Evolutionary conservation across 2,888 invertebrate species (phyloP).

Genomic region (Drosophila limbata): DNA sequence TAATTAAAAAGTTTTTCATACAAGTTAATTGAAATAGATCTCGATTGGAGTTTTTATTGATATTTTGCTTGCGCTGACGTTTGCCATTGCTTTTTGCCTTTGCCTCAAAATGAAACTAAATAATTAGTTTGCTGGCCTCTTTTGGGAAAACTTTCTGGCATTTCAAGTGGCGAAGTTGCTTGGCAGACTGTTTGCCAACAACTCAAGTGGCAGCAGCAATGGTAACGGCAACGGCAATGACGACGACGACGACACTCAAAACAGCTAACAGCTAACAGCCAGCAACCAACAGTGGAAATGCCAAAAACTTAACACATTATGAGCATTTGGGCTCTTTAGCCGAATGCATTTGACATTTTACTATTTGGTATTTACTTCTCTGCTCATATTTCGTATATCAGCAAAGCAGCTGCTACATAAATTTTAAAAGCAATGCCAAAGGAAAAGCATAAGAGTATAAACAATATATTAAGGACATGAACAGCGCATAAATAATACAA

Average conservation of each 20-base stretch:
- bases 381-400: slow-evolving; percentile 12
- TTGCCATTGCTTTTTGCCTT: slow-evolving; percentile 58
- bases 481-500: slow-evolving; percentile 71
- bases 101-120: slow-evolving; percentile 74
- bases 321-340: slow-evolving; percentile 59
- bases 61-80: slow-evolving; percentile 75
- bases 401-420: slow-evolving; percentile 70
- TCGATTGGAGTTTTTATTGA: slow-evolving; percentile 80
- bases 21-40: slow-evolving; percentile 80
- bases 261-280: slow-evolving; percentile 53
- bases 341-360: slow-evolving; percentile 77
- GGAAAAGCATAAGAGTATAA: slow-evolving; percentile 29
- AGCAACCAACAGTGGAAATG: slow-evolving; percentile 58
- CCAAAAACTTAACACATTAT: slow-evolving; percentile 79
- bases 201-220: slow-evolving; percentile 65
- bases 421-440: slow-evolving; percentile 52
- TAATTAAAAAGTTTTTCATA: slow-evolving; percentile 80
- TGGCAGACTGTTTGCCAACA: slow-evolving; percentile 79
- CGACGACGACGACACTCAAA: slow-evolving; percentile 48
- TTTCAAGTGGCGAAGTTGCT: slow-evolving; percentile 76
- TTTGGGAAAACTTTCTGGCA: slow-evolving; percentile 77
- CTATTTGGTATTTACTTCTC: slow-evolving; percentile 33
- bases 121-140: slow-evolving; percentile 79
- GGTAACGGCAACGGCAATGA: slow-evolving; percentile 32
- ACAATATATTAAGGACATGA: slow-evolving; percentile 51